Evolutionary conservation across 2,797 vertebrate species (phyloP).

Genomic region (Microchirus variegatus): DNA sequence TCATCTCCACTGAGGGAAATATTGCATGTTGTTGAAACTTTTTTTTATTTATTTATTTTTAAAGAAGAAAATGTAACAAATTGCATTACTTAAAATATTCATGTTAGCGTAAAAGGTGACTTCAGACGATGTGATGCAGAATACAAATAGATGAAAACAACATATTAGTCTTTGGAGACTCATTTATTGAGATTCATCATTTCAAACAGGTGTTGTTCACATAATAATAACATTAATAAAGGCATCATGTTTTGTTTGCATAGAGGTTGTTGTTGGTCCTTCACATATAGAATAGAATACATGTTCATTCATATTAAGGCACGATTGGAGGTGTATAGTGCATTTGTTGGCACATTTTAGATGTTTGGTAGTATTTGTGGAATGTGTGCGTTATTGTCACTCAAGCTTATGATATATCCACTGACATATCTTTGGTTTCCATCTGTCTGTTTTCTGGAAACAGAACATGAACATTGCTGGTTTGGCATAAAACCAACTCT

Average conservation of each 20-base stretch:
- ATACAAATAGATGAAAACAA: constrained; percentile 11
- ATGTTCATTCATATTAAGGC: constrained; percentile 34
- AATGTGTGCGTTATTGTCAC: constrained; percentile 20
- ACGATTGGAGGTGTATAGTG: constrained; percentile 30
- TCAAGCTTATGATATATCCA: constrained; percentile 1
- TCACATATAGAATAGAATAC: constrained; percentile 2
- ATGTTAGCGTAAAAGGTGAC: background rate
- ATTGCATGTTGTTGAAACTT: constrained; percentile 2
- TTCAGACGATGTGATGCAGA: background rate
- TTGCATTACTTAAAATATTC: no score
- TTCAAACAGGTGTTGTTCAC: constrained; percentile 35
- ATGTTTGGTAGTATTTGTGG: constrained; percentile 21
- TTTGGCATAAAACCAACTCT: constrained; percentile 11
- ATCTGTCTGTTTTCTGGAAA: constrained; percentile 1
- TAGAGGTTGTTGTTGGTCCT: constrained; percentile 46
- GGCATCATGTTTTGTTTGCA: constrained; percentile 25
- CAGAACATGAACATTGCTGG: background rate
- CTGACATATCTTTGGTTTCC: background rate
- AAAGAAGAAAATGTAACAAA: background rate
- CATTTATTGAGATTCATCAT: constrained; percentile 44
- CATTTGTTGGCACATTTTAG: constrained; percentile 32
- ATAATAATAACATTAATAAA: constrained; percentile 5
- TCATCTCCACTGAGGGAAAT: constrained; percentile 46
- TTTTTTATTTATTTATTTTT: background rate
- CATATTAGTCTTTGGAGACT: background rate